A percentile compares a stretch with the other conserved stretches of the same genome.
These are phyloP conservation scores for Indri indri DNA, from an alignment of 2,113 vertebrate genomes.

Conservation along the genomic window DNA sequence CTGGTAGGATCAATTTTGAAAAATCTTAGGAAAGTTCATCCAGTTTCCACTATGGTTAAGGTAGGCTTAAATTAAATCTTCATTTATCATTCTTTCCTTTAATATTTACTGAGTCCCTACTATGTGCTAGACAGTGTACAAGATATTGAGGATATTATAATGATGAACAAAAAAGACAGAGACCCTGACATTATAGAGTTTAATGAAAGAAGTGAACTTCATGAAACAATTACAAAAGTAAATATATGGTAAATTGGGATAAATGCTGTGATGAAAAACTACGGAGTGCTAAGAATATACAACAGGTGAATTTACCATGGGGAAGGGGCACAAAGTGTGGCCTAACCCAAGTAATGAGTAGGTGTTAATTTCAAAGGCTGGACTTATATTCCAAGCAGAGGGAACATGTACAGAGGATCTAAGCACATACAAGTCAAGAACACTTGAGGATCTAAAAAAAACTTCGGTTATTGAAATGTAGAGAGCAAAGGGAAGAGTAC, in stretches of 20 bases:
- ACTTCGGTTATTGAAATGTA: not conserved
- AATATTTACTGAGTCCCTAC: not conserved
- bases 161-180: not conserved
- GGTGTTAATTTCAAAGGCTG: not conserved
- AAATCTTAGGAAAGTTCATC: conserved; percentile 95
- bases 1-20: conserved; percentile 92
- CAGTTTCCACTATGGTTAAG: conserved; percentile 95
- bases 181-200: not conserved
- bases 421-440: not conserved
- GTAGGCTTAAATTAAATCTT: conserved; percentile 79
- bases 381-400: not conserved
- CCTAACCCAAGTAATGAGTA: not conserved
- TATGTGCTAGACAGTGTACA: not conserved
- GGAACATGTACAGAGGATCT: not conserved
- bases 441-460: not conserved
- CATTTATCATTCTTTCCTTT: not conserved
- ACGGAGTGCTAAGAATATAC: not conserved
- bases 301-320: not conserved
- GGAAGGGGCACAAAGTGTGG: not conserved
- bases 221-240: conserved; percentile 12
- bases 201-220: not conserved
- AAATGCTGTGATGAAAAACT: conserved; percentile 4
- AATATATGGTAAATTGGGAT: not conserved
- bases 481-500: not conserved
- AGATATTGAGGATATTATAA: conserved; percentile 24